Evolutionary conservation across 2,113 vertebrate genomes (phyloP).

Genomic region (Paratilapia polleni): DNA sequence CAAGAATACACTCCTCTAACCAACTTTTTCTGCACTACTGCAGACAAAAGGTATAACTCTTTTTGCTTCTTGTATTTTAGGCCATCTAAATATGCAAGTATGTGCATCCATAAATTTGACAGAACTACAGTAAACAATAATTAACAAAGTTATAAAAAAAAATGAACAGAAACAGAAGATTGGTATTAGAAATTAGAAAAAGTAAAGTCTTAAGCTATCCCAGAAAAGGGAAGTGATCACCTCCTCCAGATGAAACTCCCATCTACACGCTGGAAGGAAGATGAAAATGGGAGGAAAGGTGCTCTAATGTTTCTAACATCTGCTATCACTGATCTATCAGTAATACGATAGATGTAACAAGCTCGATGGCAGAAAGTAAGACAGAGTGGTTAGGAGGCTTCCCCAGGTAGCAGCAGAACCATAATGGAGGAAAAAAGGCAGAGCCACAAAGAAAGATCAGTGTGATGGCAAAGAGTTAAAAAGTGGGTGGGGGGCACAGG

Average conservation of each 20-base stretch:
- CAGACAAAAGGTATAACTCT: constrained; percentile 66
- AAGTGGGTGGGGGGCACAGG: not conserved
- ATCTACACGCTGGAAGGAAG: constrained; percentile 28
- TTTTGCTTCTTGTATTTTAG: constrained; percentile 68
- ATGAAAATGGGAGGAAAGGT: constrained; percentile 22
- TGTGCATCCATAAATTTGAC: constrained; percentile 80
- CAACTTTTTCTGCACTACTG: constrained; percentile 64
- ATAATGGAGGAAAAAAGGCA: constrained; percentile 40
- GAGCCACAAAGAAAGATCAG: constrained; percentile 31
- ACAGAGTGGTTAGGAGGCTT: constrained; percentile 41
- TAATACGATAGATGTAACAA: constrained; percentile 26
- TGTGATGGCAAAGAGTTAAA: constrained; percentile 32
- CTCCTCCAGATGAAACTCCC: constrained; percentile 81
- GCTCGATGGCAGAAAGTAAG: constrained; percentile 26
- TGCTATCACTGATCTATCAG: constrained; percentile 25
- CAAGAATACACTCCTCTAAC: constrained; percentile 19
- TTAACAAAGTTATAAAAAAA: constrained; percentile 21
- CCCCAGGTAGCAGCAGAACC: constrained; percentile 57
- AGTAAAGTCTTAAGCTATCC: constrained; percentile 81
- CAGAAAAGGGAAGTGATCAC: constrained; percentile 78
- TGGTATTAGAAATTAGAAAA: constrained; percentile 84
- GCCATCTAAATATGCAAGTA: constrained; percentile 79
- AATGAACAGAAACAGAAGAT: constrained; percentile 71
- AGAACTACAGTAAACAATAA: constrained; percentile 76
- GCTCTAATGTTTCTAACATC: constrained; percentile 31